Base-by-base conservation (phyloP, 2,888 invertebrate species). In the Aricia artaxerxes region DNA sequence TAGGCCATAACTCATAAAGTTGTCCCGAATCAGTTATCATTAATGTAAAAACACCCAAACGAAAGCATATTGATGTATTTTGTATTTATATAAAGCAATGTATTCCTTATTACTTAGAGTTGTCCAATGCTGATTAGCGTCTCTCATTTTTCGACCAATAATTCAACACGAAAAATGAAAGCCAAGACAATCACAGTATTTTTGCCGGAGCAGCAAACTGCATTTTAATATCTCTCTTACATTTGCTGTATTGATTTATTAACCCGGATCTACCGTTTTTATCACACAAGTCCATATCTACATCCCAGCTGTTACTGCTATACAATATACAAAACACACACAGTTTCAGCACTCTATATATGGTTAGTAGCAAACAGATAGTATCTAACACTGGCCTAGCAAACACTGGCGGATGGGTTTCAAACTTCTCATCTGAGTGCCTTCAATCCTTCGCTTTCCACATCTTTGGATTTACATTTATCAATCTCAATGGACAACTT, bases 311-410 rank as follows among this genome's bases (percentile, higher is more conserved):
- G 57, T 76, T 76, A 57, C 35, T 57, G 5, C 76, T 76, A 35
- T 76, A 57, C 76, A 76, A 53, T 76, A 76, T 76, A 76, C 76
- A 76, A 76, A 31, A 76, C 57, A 16, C 76, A 76, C 76, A 57
- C 76, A 76, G 35, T 76, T 31, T 24, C 38, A 76, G 57, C 76
- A 76, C 76, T 76, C 49, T 2, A 24, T 76, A 13, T 31, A 49
- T 6, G 35, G 35, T 53, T 53, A 53, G 76, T 31, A 35, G 31
- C 49, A 24, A 44, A 40, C 73, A 44, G 73, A 38, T 40, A 73
- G 11, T 75, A 75, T 75, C 44, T 75, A 49, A 75, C 75, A 75
- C 75, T 75, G 53, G 49, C 49, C 44, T 31, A 53, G 13, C 49
- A 31, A 49, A 76, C 49, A 76, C 53, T 76, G 53, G 57, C 16